These are phyloP conservation scores for Muntiacus muntjak DNA, from an alignment of 2,113 vertebrate genomes.

Conservation along the genomic window DNA sequence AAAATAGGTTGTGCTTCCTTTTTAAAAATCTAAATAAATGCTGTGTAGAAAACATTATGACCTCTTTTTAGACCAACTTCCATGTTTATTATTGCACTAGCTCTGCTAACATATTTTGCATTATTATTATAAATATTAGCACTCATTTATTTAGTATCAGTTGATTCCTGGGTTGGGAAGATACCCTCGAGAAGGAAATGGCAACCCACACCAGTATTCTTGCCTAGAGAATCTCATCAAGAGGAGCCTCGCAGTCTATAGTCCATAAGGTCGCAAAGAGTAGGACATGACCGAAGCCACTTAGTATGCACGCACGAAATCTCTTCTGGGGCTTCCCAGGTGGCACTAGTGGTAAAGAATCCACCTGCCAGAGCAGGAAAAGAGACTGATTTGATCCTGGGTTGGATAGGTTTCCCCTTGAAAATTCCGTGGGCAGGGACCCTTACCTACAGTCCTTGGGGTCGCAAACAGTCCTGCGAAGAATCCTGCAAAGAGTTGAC, in stretches of 20 bases:
- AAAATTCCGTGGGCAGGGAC: neutral
- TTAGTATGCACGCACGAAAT: neutral
- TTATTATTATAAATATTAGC: neutral
- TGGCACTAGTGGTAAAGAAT: neutral
- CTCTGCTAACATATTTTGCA: neutral
- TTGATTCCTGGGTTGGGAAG: neutral
- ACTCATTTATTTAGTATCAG: neutral
- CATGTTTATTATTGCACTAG: neutral
- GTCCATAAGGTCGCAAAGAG: neutral
- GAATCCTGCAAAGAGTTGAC: neutral
- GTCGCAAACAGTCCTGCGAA: neutral
- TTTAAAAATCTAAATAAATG: neutral
- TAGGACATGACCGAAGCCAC: neutral
- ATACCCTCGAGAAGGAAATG: neutral
- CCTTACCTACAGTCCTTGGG: neutral
- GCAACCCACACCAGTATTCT: neutral
- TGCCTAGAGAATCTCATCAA: neutral
- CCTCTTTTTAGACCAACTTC: neutral
- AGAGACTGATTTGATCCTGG: neutral
- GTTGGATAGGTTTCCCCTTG: neutral
- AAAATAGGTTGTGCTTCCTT: neutral
- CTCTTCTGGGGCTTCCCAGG: neutral
- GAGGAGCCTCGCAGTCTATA: neutral
- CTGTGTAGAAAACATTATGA: neutral
- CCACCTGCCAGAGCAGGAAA: neutral